These are phyloP conservation scores for Spongilla lacustris DNA, from an alignment of 37 sponge, comb jelly and placozoan species.

Conservation along the genomic window DNA sequence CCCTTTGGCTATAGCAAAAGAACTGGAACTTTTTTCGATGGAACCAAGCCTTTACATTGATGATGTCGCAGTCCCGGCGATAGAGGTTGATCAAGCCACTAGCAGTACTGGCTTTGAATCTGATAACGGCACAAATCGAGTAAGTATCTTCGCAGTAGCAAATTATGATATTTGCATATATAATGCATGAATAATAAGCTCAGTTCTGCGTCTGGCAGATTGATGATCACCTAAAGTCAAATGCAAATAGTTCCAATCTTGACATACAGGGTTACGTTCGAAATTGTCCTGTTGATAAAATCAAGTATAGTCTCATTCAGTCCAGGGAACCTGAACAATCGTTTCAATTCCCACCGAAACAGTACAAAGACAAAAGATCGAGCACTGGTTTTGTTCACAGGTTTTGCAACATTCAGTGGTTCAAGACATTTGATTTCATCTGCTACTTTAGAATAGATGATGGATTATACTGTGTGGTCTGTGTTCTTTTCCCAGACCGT, in stretches of 20 bases:
- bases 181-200: not conserved
- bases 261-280: not conserved
- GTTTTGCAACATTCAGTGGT: slow-evolving; percentile 17
- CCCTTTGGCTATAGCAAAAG: not conserved
- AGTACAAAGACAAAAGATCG: slow-evolving; percentile 1
- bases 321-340: not conserved
- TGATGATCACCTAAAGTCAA: not conserved
- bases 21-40: not conserved
- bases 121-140: not conserved
- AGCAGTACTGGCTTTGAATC: not conserved
- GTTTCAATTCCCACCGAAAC: not conserved
- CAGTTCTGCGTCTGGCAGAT: not conserved
- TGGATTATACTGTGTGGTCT: not conserved
- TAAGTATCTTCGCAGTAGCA: not conserved
- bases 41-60: not conserved
- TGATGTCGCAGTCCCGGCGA: not conserved
- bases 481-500: not conserved
- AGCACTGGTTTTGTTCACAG: slow-evolving; percentile 8
- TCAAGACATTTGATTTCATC: not conserved
- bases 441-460: not conserved
- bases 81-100: not conserved
- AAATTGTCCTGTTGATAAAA: not conserved
- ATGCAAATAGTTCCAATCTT: not conserved
- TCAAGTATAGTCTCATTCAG: not conserved
- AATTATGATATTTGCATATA: not conserved